Conservation (phyloP, 1,140 invertebrate genomes). For the Parapsyche elsis region DNA sequence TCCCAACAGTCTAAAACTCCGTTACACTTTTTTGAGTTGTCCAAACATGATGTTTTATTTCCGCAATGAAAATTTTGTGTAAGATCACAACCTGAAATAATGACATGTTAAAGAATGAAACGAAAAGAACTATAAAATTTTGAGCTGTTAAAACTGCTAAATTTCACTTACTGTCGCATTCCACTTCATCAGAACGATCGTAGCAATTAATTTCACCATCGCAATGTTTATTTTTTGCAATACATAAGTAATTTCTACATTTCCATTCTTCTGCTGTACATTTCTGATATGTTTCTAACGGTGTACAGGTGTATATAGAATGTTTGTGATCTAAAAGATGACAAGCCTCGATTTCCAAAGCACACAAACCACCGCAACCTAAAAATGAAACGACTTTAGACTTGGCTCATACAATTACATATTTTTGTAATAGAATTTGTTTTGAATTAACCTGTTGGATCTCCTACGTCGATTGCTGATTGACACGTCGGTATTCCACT, state of each 20-base stretch:
- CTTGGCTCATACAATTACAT: neutral
- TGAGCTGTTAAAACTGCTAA: too few species aligned
- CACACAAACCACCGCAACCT: slow-evolving; percentile 79
- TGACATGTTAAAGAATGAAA: slow-evolving; percentile 43
- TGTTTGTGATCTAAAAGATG: slow-evolving; percentile 70
- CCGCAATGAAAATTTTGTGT: slow-evolving; percentile 81
- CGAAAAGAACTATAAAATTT: neutral
- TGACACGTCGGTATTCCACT: slow-evolving; percentile 74
- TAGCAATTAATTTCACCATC: slow-evolving; percentile 84
- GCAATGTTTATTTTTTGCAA: slow-evolving; percentile 74
- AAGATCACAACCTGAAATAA: slow-evolving; percentile 74
- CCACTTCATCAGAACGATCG: slow-evolving; percentile 81
- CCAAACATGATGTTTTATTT: slow-evolving; percentile 79
- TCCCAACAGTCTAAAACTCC: slow-evolving; percentile 84
- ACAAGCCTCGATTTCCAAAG: slow-evolving; percentile 77
- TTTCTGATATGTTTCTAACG: slow-evolving; percentile 62
- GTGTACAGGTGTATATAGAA: slow-evolving; percentile 66
- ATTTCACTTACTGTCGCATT: slow-evolving; percentile 73
- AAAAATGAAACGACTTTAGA: neutral
- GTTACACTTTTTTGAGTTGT: slow-evolving; percentile 76
- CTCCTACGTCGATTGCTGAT: slow-evolving; percentile 68
- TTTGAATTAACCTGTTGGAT: slow-evolving; percentile 70
- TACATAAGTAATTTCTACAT: slow-evolving; percentile 79
- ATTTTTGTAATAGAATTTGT: neutral
- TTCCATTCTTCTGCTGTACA: slow-evolving; percentile 74